These are phyloP conservation scores for Proctacanthus coquilletti DNA, from an alignment of 1,140 invertebrate species.

Conservation along the genomic window DNA sequence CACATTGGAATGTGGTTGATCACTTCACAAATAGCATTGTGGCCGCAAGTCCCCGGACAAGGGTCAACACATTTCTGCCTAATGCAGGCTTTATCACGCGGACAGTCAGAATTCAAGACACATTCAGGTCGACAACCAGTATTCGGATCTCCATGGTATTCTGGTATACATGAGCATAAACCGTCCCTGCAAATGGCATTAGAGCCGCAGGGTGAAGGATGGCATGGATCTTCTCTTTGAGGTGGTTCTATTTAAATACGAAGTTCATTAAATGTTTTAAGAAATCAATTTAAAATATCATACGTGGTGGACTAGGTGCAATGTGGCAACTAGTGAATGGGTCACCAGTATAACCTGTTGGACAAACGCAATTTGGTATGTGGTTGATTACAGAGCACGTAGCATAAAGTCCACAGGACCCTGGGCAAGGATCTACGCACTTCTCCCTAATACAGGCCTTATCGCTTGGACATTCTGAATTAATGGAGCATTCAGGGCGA, in stretches of 20 bases:
- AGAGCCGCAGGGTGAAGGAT: constrained; percentile 60
- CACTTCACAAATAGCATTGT: constrained; percentile 50
- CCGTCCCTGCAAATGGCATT: constrained; percentile 47
- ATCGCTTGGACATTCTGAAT: constrained; percentile 57
- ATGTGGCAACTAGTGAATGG: constrained; percentile 52
- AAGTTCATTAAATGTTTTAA: too few relatives aligned
- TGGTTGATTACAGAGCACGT: constrained; percentile 70
- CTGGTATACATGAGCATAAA: constrained; percentile 52
- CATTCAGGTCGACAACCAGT: constrained; percentile 55
- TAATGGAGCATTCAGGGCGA: constrained; percentile 56
- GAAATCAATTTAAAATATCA: background rate
- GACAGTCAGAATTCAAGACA: constrained; percentile 48
- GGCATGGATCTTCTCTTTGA: constrained; percentile 29
- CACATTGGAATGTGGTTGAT: constrained; percentile 57
- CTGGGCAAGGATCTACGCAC: constrained; percentile 59
- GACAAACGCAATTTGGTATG: constrained; percentile 67
- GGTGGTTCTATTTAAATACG: constrained; percentile 28
- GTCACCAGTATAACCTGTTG: constrained; percentile 57
- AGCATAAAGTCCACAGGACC: constrained; percentile 68
- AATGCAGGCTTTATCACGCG: constrained; percentile 45
- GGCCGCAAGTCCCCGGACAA: constrained; percentile 56
- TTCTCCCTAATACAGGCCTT: constrained; percentile 52
- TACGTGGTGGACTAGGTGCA: constrained; percentile 18
- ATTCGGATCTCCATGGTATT: constrained; percentile 50
- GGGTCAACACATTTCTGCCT: constrained; percentile 56